Evolutionary conservation across 2,888 invertebrate species (phyloP), one percentile per base, ranked within the genome.

Genomic region (Melinopterus prodromus): DNA sequence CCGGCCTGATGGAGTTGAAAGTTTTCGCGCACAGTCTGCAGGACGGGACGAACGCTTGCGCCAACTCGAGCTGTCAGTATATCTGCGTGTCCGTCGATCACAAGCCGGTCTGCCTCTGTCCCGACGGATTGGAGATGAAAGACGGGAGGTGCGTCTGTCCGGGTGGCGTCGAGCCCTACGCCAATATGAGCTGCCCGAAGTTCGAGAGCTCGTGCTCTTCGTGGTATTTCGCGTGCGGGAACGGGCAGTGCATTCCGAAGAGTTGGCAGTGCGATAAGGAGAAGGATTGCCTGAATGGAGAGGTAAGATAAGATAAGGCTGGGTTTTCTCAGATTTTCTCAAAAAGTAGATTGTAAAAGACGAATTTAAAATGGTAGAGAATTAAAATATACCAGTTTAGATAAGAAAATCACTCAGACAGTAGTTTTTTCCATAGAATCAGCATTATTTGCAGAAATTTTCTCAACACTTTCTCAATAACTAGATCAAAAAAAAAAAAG

Each of bases 1-100:
- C 92, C 0, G 94, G 95, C 1, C 88, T 96, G 76, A 96, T 97
- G 95, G 97, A 97, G 87, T 88, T 98, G 81, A 97, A 95, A 88
- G 93, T 96, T 9, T 95, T 92, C 84, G 95, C 95, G 0, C 94
- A 95, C 85, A 94, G 93, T 80, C 90, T 94, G 16, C 96, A 96
- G 87, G 91, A 93, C 71, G 96, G 96, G 0, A 92, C 91, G 14
- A 96, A 96, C 85, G 92, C 92, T 0, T 97, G 97, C 85, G 90
- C 92, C 0, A 90, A 90, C 70, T 87, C 87, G 26, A 90, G 90
- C 15, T 97, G 97, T 84, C 91, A 93, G 0, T 93, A 95, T 83
- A 90, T 97, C 82, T 97, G 98, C 85, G 91, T 97, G 6, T 97
- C 97, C 0, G 91, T 86, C 79, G 85, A 91, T 16, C 91, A 92